Evolutionary conservation across 1,140 invertebrate species (phyloP), one percentile per base, ranked within the genome.

Genomic region (Lepeophtheirus salmonis): DNA sequence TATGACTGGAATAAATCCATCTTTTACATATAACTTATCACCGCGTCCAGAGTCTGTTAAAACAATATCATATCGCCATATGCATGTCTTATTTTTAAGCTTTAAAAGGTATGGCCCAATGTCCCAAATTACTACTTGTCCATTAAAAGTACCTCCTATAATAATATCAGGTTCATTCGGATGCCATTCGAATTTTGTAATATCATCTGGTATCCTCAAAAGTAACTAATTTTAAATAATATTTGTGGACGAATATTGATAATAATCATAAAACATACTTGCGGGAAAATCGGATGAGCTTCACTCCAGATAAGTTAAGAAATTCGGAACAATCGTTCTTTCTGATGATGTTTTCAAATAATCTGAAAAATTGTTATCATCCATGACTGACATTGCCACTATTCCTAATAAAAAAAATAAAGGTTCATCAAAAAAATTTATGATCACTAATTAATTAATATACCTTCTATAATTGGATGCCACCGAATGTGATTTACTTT

Each of bases 41-140:
- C 17, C 17, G 22, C 25, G 55, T 41, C 30, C 30, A 6, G 30
- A n/a, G 4, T 24, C 16, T 4, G 55, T 24, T 1, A 57, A n/a
- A 12, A 57, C 23, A 6, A 26, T 21, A 14, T 25, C 17, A 41
- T 57, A 25, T 17, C 25, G 20, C 55, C 55, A 57, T 13, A 30
- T 57, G 16, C 55, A 57, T 1, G 26, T 12, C 16, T 41, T 57
- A 17, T 16, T 26, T 3, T 25, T 25, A 17, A 57, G 26, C 14
- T 57, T 57, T 12, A 17, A 21, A 23, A 17, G 17, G 22, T 57
- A 57, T 6, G 21, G 13, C 10, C 23, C 2, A 6, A 61, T 2
- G 18, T 61, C 59, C 49, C 51, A 61, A 20, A 61, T 55, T 12
- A 61, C 51, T 17, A 61, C 3, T 41, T 61, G 59, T 3, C 59